A percentile compares a stretch with the other conserved stretches of the same genome.
These are phyloP conservation scores for Chelonus formosanus DNA, from an alignment of 2,888 invertebrate genomes.

Conservation along the genomic window DNA sequence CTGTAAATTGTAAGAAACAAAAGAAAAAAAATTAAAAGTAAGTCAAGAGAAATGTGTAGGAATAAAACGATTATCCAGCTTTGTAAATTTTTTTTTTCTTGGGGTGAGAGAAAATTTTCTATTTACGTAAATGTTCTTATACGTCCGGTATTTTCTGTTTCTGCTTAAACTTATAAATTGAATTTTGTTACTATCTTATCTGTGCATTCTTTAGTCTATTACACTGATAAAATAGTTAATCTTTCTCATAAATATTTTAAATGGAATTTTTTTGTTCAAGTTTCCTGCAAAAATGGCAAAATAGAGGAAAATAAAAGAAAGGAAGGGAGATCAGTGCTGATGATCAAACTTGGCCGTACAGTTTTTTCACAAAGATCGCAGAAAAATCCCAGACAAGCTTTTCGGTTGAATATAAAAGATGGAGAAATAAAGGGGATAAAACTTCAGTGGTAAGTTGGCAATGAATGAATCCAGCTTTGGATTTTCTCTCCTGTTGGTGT, in stretches of 20 bases:
- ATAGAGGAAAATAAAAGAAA: neutral
- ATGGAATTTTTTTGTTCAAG: too few relatives aligned
- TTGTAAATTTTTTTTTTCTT: conserved; percentile 22
- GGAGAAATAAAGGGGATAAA: neutral
- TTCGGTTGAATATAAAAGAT: too few relatives aligned
- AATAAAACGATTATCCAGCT: conserved; percentile 23
- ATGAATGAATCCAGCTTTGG: conserved; percentile 5
- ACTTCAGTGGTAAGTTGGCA: neutral
- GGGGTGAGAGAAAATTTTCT: conserved; percentile 6
- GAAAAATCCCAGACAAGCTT: too few relatives aligned
- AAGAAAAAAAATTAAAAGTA: conserved; percentile 10
- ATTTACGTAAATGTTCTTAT: conserved; percentile 15
- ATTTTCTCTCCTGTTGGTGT: conserved; percentile 1
- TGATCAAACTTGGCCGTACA: too few relatives aligned
- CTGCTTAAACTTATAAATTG: conserved; percentile 21
- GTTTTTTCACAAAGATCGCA: too few relatives aligned
- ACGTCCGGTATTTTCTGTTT: conserved; percentile 12
- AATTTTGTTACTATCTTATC: neutral
- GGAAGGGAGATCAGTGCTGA: too few relatives aligned
- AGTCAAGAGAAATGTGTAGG: neutral
- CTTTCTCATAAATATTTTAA: too few relatives aligned
- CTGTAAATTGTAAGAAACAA: neutral
- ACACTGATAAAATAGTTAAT: conserved; percentile 1
- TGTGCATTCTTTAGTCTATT: neutral
- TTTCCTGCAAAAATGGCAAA: neutral